A percentile compares a stretch with the other conserved stretches of the same genome.
phyloP scores from a whole-genome alignment of 2,797 vertebrate species.

The Platalea minor region DNA sequence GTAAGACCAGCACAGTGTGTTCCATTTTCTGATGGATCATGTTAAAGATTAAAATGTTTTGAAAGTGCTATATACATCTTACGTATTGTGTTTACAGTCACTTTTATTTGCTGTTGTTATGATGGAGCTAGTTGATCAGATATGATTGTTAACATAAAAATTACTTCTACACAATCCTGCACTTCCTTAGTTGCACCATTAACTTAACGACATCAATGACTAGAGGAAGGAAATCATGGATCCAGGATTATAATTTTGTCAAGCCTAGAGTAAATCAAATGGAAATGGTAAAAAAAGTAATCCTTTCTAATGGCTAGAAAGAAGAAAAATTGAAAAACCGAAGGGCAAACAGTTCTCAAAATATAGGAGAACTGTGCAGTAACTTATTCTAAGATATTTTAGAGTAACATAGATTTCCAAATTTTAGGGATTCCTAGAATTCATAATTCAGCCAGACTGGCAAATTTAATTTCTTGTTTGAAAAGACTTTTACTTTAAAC shows the following conservation, averaged over 20 bases:
- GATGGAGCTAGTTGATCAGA: neutral
- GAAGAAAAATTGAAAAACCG: neutral
- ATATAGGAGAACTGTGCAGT: neutral
- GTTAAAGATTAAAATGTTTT: neutral
- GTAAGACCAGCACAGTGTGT: neutral
- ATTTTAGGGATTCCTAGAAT: neutral
- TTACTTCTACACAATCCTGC: neutral
- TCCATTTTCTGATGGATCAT: neutral
- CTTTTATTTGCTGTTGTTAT: neutral
- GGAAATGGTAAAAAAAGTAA: neutral
- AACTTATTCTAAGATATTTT: neutral
- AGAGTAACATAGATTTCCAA: neutral
- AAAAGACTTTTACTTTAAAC: neutral
- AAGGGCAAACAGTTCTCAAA: neutral
- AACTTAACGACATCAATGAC: fast-evolving
- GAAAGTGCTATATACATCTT: neutral
- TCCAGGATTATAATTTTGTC: neutral
- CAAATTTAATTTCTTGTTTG: neutral
- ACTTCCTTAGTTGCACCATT: neutral
- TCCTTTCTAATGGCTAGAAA: neutral
- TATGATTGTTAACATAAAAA: neutral
- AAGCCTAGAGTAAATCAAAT: neutral
- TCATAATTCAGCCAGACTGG: neutral
- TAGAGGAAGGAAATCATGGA: neutral
- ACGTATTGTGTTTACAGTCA: neutral